Evolutionary conservation across 2,888 invertebrate species (phyloP).

Genomic region (Ophioninae sp.): DNA sequence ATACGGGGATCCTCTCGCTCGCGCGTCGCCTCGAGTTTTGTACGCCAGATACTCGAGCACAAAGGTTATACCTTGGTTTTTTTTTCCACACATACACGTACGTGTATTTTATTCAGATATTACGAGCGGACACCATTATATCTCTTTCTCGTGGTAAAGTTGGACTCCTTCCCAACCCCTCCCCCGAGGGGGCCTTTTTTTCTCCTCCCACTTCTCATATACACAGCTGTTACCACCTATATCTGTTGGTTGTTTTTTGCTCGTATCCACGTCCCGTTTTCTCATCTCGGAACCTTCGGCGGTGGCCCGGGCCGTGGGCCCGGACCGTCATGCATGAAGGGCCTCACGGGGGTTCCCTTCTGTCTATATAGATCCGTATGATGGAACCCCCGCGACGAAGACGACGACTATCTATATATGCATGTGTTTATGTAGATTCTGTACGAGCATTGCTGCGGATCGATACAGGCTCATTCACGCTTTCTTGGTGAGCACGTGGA

Average conservation of each 20-base stretch:
- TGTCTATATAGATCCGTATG: conserved; percentile 8
- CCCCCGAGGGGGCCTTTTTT: no score
- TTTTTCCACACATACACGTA: not conserved
- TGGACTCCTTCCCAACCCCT: not conserved
- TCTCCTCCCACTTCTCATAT: conserved; percentile 39
- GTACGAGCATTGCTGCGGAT: no score
- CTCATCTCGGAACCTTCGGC: conserved; percentile 55
- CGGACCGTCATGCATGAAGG: conserved; percentile 60
- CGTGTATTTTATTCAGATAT: conserved; percentile 51
- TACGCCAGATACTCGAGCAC: conserved; percentile 42
- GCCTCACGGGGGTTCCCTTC: conserved; percentile 44
- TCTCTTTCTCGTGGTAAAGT: conserved; percentile 53
- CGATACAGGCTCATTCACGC: no score
- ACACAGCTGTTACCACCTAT: conserved; percentile 60
- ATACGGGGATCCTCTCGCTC: not conserved
- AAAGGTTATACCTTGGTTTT: conserved; percentile 17
- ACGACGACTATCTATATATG: no score
- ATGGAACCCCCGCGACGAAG: conserved; percentile 35
- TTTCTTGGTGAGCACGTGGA: no score
- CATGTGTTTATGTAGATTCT: no score
- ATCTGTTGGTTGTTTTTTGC: conserved; percentile 39
- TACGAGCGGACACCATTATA: conserved; percentile 55
- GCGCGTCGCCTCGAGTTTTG: conserved; percentile 35
- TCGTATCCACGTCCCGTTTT: conserved; percentile 58
- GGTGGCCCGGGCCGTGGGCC: conserved; percentile 45